These are phyloP conservation scores for Tyria jacobaeae DNA, from an alignment of 2,888 invertebrate genomes.

Conservation along the genomic window DNA sequence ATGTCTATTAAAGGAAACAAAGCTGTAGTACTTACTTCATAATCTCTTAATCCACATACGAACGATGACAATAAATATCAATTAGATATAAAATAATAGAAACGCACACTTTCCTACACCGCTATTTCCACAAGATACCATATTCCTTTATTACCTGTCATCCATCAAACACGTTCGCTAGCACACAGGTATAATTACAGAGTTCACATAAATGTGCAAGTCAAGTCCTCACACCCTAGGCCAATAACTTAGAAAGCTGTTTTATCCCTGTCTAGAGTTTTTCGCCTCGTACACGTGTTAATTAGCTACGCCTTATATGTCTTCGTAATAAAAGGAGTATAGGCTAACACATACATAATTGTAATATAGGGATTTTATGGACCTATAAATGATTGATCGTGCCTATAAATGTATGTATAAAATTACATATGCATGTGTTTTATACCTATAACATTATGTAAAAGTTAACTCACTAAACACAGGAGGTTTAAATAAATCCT, in stretches of 20 bases:
- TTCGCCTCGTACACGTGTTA: conserved; percentile 16
- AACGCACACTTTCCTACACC: not conserved
- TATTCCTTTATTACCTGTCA: conserved; percentile 11
- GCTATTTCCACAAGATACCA: not conserved
- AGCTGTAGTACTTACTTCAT: no score
- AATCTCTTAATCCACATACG: no score
- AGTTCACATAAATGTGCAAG: conserved; percentile 10
- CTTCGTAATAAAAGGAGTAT: not conserved
- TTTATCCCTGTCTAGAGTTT: conserved; percentile 37
- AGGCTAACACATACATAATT: not conserved
- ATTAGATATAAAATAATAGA: not conserved
- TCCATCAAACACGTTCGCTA: conserved; percentile 18
- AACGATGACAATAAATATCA: not conserved
- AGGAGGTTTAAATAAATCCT: conserved; percentile 4
- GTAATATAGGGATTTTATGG: not conserved
- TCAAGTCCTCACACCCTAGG: conserved; percentile 30
- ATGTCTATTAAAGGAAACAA: no score
- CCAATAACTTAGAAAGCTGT: conserved; percentile 58
- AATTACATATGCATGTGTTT: no score
- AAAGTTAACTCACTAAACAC: no score
- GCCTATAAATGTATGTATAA: no score
- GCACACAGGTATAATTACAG: conserved; percentile 23
- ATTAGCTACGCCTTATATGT: conserved; percentile 20
- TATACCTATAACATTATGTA: no score
- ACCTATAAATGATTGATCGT: not conserved